A percentile compares a stretch with the other conserved stretches of the same genome.
Evolutionary conservation across 2,113 vertebrate genomes (phyloP).

Genomic region (Hydrolagus affinis): DNA sequence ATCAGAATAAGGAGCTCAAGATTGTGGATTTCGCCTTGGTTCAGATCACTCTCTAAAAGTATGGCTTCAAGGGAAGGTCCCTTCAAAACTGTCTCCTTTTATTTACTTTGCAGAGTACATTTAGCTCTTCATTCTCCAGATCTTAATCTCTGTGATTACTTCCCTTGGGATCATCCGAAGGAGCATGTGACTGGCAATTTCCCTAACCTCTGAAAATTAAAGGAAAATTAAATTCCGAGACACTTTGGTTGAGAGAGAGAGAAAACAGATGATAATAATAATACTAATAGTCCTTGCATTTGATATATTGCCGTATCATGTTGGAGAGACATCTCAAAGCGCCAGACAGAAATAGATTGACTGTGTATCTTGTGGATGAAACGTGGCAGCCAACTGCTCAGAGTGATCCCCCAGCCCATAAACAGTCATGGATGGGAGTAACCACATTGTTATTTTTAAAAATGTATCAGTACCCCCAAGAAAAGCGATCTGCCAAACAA

Average conservation of each 20-base stretch:
- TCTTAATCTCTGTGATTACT: neutral
- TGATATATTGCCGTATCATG: no score
- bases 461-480: no score
- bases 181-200: neutral
- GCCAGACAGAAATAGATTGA: no score
- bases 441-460: no score
- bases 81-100: neutral
- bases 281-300: no score
- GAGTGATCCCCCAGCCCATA: no score
- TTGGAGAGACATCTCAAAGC: no score
- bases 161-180: neutral
- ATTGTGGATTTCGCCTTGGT: neutral
- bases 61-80: neutral
- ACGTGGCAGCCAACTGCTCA: no score
- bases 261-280: no score
- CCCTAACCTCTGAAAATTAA: neutral
- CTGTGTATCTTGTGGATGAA: no score
- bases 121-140: neutral
- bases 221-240: constrained; percentile 7
- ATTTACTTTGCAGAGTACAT: neutral
- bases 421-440: no score
- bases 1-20: neutral
- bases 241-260: neutral
- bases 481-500: no score
- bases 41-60: neutral